These are phyloP conservation scores for Campoplex capitator DNA, from an alignment of 2,888 invertebrate species.

Conservation along the genomic window DNA sequence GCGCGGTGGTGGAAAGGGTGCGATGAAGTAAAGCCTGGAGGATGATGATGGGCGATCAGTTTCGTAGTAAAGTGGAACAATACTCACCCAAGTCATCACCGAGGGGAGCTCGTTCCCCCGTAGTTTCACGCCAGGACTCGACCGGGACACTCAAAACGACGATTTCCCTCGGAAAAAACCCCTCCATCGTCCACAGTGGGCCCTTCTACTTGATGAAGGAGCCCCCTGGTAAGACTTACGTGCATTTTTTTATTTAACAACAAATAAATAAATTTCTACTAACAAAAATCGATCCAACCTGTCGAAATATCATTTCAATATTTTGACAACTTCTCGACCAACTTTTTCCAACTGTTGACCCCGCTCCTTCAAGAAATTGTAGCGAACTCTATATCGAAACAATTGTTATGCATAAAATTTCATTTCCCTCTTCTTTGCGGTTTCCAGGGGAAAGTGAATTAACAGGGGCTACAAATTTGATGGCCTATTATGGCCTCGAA, in stretches of 20 bases:
- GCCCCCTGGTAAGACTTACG: slow-evolving; percentile 90
- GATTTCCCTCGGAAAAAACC: slow-evolving; percentile 98
- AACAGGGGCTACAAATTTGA: slow-evolving; percentile 98
- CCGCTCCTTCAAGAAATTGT: not conserved
- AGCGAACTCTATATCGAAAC: too few relatives aligned
- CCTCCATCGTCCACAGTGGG: slow-evolving; percentile 98
- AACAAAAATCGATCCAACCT: slow-evolving; percentile 3
- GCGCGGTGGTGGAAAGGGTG: slow-evolving; percentile 72
- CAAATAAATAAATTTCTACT: slow-evolving; percentile 31
- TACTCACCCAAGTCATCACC: slow-evolving; percentile 98
- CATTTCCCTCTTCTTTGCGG: slow-evolving; percentile 49
- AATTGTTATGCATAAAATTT: not conserved
- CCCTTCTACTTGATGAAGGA: slow-evolving; percentile 99
- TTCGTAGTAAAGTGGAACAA: slow-evolving; percentile 94
- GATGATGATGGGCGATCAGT: slow-evolving; percentile 97
- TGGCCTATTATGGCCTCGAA: slow-evolving; percentile 98
- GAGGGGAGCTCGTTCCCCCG: slow-evolving; percentile 96
- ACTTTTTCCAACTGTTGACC: not conserved
- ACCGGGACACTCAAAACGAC: slow-evolving; percentile 99
- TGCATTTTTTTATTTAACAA: not conserved
- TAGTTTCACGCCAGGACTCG: slow-evolving; percentile 97
- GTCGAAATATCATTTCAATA: not conserved
- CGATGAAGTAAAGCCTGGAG: slow-evolving; percentile 84
- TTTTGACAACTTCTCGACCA: not conserved
- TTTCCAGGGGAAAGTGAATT: slow-evolving; percentile 94